Evolutionary conservation across 2,113 vertebrate species (phyloP).

Genomic region (Brachypteracias leptosomus): DNA sequence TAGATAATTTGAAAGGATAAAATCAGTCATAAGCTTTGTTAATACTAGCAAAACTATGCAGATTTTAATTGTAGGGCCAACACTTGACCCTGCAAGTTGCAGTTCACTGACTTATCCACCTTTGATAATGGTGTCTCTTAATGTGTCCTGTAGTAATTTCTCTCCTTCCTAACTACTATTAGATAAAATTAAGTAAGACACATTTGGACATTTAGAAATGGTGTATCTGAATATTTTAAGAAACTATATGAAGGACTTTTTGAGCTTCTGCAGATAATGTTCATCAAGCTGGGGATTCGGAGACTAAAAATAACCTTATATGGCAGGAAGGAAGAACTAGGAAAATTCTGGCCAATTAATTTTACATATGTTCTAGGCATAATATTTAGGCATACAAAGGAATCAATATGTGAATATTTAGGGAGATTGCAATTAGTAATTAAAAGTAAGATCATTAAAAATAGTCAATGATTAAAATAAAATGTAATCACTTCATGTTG

Average conservation of each 20-base stretch:
- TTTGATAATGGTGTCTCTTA: background rate
- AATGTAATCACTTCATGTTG: background rate
- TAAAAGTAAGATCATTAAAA: slow-evolving; percentile 45
- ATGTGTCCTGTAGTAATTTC: background rate
- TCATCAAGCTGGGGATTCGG: slow-evolving; percentile 6
- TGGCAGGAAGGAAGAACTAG: background rate
- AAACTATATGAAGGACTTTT: background rate
- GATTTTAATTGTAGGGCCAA: background rate
- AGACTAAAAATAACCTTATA: slow-evolving; percentile 14
- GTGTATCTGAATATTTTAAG: slow-evolving; percentile 25
- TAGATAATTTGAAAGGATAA: background rate
- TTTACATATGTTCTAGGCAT: slow-evolving; percentile 22
- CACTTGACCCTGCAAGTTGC: background rate
- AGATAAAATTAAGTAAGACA: background rate
- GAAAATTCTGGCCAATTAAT: slow-evolving; percentile 33
- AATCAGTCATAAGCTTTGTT: background rate
- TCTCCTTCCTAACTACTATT: background rate
- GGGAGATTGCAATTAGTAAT: slow-evolving; percentile 30
- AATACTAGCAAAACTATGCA: background rate
- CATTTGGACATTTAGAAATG: background rate
- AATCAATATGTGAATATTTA: slow-evolving; percentile 42
- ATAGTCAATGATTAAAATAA: background rate
- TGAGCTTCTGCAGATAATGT: slow-evolving; percentile 15
- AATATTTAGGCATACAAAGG: slow-evolving; percentile 27
- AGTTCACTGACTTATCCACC: background rate